A percentile compares a stretch with the other conserved stretches of the same genome.
Conservation (phyloP, 2,888 invertebrate species). For the Noctua pronuba region DNA sequence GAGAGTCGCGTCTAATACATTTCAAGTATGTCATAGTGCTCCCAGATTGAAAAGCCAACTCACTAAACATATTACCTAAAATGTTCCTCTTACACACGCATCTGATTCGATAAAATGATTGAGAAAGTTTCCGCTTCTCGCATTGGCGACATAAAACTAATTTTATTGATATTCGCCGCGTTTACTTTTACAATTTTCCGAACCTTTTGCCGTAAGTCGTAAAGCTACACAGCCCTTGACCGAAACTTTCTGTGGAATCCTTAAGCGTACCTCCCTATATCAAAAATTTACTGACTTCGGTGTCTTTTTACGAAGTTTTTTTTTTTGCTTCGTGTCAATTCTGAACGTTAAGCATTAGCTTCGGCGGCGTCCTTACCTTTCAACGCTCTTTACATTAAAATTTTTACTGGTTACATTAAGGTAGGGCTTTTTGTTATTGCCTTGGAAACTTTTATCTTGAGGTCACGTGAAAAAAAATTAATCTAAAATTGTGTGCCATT, state of each 20-base stretch:
- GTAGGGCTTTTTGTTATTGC: conserved; percentile 65
- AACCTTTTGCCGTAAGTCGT: conserved; percentile 70
- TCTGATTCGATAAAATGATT: conserved; percentile 70
- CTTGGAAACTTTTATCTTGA: conserved; percentile 67
- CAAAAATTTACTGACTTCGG: conserved; percentile 72
- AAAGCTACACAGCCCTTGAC: conserved; percentile 75
- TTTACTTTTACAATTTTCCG: conserved; percentile 73
- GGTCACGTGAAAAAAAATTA: conserved; percentile 74
- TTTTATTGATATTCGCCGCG: conserved; percentile 74
- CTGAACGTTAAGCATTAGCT: conserved; percentile 53
- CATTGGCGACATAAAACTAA: conserved; percentile 73
- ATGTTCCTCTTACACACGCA: conserved; percentile 55
- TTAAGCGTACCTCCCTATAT: conserved; percentile 69
- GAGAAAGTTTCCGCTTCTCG: conserved; percentile 69
- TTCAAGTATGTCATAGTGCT: conserved; percentile 53
- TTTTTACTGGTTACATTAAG: conserved; percentile 62
- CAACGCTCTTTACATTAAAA: conserved; percentile 62
- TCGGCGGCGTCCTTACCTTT: conserved; percentile 56
- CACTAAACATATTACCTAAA: conserved; percentile 56
- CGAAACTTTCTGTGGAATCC: conserved; percentile 73
- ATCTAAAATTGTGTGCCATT: conserved; percentile 75
- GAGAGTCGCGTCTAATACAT: conserved; percentile 50
- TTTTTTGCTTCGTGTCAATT: conserved; percentile 55
- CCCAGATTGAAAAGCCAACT: conserved; percentile 54
- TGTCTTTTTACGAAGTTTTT: conserved; percentile 66